These are phyloP conservation scores for Cryptomyrus ogoouensis DNA, from an alignment of 2,113 vertebrate genomes.

Conservation along the genomic window DNA sequence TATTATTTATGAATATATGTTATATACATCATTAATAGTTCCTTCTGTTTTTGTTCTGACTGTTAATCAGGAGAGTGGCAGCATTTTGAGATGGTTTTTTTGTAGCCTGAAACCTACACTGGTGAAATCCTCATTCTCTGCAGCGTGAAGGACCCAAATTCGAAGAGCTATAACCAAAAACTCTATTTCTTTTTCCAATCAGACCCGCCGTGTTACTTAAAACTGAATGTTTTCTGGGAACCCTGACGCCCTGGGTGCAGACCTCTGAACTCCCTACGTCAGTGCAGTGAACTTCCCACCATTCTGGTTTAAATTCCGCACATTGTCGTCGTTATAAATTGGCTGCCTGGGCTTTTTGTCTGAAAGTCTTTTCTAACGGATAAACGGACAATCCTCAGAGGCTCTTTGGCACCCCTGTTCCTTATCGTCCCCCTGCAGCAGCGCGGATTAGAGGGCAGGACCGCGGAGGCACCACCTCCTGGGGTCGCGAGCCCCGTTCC, in stretches of 20 bases:
- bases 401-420: slow-evolving; percentile 26
- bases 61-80: neutral
- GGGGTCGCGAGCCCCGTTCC: neutral
- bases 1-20: neutral
- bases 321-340: slow-evolving; percentile 8
- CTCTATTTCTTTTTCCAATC: neutral
- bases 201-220: neutral
- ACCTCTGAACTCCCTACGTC: neutral
- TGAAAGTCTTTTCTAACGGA: slow-evolving; percentile 27
- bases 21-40: neutral
- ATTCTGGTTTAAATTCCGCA: no score
- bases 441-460: slow-evolving; percentile 30
- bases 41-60: neutral
- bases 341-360: slow-evolving; percentile 36
- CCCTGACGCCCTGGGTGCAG: neutral
- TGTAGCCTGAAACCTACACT: neutral
- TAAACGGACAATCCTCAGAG: slow-evolving; percentile 14
- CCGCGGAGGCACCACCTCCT: slow-evolving; percentile 14
- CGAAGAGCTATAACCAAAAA: neutral
- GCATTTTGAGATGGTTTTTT: neutral
- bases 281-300: neutral
- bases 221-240: neutral
- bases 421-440: slow-evolving; percentile 53
- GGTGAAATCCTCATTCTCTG: neutral
- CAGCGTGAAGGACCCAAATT: neutral